A percentile compares a stretch with the other conserved stretches of the same genome.
These are phyloP conservation scores for Ditula angustiorana DNA, from an alignment of 2,888 invertebrate genomes.

Conservation along the genomic window DNA sequence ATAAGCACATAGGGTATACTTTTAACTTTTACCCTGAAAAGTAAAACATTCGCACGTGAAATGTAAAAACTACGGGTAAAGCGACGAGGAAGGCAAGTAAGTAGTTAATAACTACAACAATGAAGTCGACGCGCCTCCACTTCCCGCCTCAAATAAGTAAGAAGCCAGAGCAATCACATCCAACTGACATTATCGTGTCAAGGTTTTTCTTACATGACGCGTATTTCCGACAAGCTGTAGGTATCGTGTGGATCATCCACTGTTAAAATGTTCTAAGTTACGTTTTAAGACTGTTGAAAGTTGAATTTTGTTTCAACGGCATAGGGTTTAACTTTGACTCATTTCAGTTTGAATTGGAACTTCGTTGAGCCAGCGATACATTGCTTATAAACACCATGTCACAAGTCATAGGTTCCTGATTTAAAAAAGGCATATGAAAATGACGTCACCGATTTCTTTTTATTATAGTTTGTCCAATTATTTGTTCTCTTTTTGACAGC, in stretches of 20 bases:
- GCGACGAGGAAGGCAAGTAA: neutral
- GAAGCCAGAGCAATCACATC: constrained; percentile 27
- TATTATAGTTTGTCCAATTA: no score
- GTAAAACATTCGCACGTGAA: no score
- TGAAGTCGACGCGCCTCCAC: neutral
- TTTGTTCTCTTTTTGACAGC: no score
- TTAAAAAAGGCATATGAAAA: neutral
- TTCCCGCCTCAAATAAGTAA: constrained; percentile 10
- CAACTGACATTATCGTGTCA: constrained; percentile 35
- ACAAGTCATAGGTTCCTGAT: neutral
- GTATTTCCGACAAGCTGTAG: constrained; percentile 25
- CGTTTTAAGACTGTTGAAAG: neutral
- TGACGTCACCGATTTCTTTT: neutral
- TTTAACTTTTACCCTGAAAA: no score
- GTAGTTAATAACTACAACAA: constrained; percentile 7
- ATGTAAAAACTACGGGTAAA: neutral
- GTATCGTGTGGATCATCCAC: neutral
- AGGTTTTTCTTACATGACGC: constrained; percentile 32
- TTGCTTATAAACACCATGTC: neutral
- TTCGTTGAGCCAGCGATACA: neutral
- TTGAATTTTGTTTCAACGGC: neutral
- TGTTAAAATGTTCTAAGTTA: neutral
- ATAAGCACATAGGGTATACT: no score
- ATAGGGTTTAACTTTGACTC: no score
- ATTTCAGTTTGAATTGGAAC: neutral